Percentiles rank a stretch among this genome's conserved stretches.
phyloP scores from a whole-genome alignment of 2,113 vertebrate species.

The Microcebus griseorufus region DNA sequence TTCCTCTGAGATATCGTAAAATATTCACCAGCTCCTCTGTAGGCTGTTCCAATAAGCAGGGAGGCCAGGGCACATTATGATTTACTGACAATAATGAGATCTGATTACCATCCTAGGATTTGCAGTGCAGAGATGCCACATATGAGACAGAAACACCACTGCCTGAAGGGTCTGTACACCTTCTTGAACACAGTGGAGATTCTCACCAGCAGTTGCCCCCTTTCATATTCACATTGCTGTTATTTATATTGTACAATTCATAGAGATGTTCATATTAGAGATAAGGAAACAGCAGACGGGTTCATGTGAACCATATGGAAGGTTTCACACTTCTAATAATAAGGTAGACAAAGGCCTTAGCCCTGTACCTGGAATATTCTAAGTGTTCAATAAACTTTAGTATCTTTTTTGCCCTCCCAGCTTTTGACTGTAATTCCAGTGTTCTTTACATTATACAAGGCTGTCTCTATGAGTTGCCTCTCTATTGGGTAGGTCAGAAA shows the following conservation, averaged over 20 bases:
- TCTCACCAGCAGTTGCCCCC: neutral
- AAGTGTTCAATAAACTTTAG: neutral
- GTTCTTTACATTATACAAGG: neutral
- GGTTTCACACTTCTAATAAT: neutral
- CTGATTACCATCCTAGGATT: constrained; percentile 59
- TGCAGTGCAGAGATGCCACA: neutral
- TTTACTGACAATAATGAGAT: constrained; percentile 69
- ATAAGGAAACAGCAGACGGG: neutral
- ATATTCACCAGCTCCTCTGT: constrained; percentile 45
- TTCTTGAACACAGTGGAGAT: neutral
- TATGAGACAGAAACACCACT: neutral
- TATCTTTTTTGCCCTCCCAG: neutral
- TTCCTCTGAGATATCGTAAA: constrained; percentile 67
- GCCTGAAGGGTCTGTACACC: neutral
- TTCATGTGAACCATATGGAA: neutral
- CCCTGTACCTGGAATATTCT: neutral
- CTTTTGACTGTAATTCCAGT: neutral
- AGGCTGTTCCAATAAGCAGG: neutral
- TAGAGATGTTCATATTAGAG: neutral
- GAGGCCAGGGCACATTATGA: constrained; percentile 56
- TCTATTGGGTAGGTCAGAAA: neutral
- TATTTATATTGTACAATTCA: neutral
- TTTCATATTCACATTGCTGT: neutral
- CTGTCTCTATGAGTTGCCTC: neutral
- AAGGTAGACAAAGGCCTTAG: neutral